Evolutionary conservation across 2,888 invertebrate species (phyloP).

Genomic region (Onthophagus sagittarius): DNA sequence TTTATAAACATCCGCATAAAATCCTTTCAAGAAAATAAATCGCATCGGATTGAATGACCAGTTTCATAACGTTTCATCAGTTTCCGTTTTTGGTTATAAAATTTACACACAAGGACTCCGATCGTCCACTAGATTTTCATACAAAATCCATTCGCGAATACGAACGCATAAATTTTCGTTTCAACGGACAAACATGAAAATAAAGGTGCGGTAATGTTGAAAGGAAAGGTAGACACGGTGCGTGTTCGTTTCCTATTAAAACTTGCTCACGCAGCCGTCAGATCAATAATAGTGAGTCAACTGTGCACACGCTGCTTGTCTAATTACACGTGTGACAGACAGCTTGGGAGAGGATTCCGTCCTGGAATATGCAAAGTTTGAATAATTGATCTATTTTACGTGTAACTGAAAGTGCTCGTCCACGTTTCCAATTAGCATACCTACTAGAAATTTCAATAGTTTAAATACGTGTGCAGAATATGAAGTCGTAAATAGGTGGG

Average conservation of each 20-base stretch:
- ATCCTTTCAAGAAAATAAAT: too few species aligned
- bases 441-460: too few species aligned
- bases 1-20: too few species aligned
- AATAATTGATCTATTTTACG: not conserved
- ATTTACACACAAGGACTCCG: not conserved
- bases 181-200: not conserved
- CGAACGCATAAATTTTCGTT: not conserved
- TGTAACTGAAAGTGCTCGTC: not conserved
- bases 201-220: not conserved
- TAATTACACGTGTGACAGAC: not conserved
- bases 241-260: not conserved
- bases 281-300: not conserved
- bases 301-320: not conserved
- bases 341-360: not conserved
- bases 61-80: too few species aligned
- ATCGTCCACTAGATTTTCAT: not conserved
- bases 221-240: not conserved
- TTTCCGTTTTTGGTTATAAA: not conserved
- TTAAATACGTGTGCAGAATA: too few species aligned
- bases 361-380: not conserved
- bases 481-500: too few species aligned
- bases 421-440: not conserved
- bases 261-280: not conserved
- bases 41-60: too few species aligned
- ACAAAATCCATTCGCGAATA: not conserved